Percentiles rank a stretch among this genome's conserved stretches.
These are phyloP conservation scores for Crocallis elinguaria DNA, from an alignment of 2,888 invertebrate genomes.

Conservation along the genomic window DNA sequence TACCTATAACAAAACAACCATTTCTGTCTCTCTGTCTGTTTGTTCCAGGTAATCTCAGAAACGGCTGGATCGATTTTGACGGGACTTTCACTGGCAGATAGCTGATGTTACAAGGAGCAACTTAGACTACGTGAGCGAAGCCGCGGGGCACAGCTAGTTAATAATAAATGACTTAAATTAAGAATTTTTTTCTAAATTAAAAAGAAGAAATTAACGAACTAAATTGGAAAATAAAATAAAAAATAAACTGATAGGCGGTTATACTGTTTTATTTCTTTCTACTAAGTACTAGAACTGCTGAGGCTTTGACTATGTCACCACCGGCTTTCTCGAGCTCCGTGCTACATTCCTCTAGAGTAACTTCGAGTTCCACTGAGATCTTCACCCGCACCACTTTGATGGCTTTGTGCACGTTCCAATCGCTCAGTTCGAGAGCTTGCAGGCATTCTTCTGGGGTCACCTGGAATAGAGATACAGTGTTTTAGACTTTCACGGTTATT, in stretches of 20 bases:
- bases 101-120: no score
- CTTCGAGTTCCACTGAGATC: conserved; percentile 46
- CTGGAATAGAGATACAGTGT: conserved; percentile 71
- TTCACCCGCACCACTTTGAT: conserved; percentile 91
- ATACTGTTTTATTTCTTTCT: conserved; percentile 14
- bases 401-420: conserved; percentile 95
- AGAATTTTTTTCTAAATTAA: no score
- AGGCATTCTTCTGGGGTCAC: conserved; percentile 91
- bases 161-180: no score
- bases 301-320: conserved; percentile 88
- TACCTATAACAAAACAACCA: no score
- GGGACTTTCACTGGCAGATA: no score
- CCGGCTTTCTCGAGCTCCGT: conserved; percentile 84
- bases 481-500: no score
- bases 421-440: conserved; percentile 91
- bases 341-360: conserved; percentile 66
- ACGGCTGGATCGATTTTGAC: no score
- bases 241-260: conserved; percentile 8
- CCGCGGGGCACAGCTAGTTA: no score
- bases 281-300: conserved; percentile 79
- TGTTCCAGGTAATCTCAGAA: no score
- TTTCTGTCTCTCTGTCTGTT: no score
- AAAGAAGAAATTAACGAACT: no score
- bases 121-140: no score
- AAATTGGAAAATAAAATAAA: not conserved